Conservation (phyloP, 2,888 invertebrate genomes). For the Agrochola litura region DNA sequence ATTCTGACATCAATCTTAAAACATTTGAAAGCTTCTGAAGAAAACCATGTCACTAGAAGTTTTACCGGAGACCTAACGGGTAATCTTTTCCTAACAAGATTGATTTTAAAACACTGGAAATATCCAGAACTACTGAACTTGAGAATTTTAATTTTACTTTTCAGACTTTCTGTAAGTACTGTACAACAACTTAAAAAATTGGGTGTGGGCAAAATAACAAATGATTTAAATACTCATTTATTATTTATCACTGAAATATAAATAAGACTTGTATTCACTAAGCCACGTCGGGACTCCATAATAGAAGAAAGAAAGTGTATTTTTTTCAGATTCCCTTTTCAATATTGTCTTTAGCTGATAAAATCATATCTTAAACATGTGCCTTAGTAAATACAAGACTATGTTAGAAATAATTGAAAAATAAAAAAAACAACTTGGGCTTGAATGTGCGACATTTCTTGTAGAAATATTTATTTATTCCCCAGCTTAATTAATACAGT, state of each 20-base stretch:
- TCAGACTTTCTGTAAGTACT: constrained; percentile 52
- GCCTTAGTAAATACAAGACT: constrained; percentile 51
- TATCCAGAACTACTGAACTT: constrained; percentile 33
- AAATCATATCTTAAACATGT: constrained; percentile 8
- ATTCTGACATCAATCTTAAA: constrained; percentile 81
- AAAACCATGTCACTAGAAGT: constrained; percentile 78
- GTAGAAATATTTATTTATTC: background rate
- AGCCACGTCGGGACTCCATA: constrained; percentile 15
- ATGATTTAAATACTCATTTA: constrained; percentile 55
- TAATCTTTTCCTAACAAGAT: constrained; percentile 53
- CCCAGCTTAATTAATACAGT: background rate
- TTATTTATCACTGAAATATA: constrained; percentile 36
- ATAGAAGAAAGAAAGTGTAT: background rate
- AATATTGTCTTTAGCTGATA: background rate
- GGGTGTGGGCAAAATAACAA: constrained; percentile 53
- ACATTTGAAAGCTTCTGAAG: constrained; percentile 82
- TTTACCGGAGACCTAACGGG: constrained; percentile 56
- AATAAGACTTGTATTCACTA: constrained; percentile 48
- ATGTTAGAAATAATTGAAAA: constrained; percentile 65
- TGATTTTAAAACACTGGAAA: constrained; percentile 46
- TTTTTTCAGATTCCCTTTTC: background rate
- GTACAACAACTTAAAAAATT: constrained; percentile 26
- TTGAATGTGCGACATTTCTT: constrained; percentile 39
- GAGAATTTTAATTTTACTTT: constrained; percentile 41
- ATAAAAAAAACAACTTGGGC: constrained; percentile 36